Percentiles rank a stretch among this genome's conserved stretches.
phyloP scores from a whole-genome alignment of 2,888 invertebrate species.

The Nymphalis c-album region DNA sequence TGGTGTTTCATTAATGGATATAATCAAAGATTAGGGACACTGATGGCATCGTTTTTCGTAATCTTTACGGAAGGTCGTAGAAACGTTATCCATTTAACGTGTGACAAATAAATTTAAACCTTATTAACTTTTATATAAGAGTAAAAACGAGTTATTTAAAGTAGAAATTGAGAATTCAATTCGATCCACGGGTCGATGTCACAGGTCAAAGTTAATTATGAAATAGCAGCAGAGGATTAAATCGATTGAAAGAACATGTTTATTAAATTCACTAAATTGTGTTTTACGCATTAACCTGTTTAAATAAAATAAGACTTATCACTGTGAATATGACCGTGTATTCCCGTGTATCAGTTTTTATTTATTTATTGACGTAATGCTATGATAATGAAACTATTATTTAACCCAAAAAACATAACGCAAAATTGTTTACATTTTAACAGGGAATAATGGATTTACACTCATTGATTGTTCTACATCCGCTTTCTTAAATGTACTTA shows the following conservation, averaged over 20 bases:
- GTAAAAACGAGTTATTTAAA: constrained; percentile 11
- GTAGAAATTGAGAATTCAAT: constrained; percentile 35
- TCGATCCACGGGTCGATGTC: constrained; percentile 33
- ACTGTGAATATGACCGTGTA: neutral
- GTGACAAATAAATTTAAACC: constrained; percentile 14
- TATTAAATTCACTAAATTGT: constrained; percentile 25
- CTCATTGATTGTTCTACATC: no score
- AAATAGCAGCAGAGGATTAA: constrained; percentile 29
- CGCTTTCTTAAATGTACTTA: no score
- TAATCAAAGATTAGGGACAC: constrained; percentile 38
- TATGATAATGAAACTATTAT: no score
- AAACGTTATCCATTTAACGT: constrained; percentile 38
- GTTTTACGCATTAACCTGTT: constrained; percentile 20
- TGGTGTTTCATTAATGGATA: constrained; percentile 29
- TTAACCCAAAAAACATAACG: no score
- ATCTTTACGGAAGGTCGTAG: constrained; percentile 42
- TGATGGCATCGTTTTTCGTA: constrained; percentile 39
- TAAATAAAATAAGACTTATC: neutral
- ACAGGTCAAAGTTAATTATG: constrained; percentile 37
- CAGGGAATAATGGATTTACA: no score
- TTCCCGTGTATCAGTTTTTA: neutral
- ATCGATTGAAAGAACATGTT: constrained; percentile 29
- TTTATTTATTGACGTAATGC: neutral
- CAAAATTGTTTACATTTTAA: no score
- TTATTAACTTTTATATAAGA: constrained; percentile 9